Base-by-base conservation (phyloP, 2,113 vertebrate species). In the Forbesichthys papilliferus region DNA sequence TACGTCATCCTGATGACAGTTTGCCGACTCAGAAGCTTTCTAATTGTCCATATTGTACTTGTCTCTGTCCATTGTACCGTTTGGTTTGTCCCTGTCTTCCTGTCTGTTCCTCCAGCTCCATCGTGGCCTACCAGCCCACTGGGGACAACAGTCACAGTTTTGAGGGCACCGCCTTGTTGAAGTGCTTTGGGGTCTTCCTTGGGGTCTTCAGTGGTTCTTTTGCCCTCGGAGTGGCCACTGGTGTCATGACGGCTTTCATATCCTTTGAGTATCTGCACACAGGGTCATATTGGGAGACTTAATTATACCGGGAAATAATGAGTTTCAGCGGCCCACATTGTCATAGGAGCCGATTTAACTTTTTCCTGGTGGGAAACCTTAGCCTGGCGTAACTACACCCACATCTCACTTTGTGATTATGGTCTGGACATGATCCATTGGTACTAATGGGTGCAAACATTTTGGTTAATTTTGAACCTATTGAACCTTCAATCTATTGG, bases 171-270 rank as follows among this genome's bases (percentile, higher is more conserved):
- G 98, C 98, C 0, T 91, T 98, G 95, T 91, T 99, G 75, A 96
- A 96, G 69, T 98, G 95, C 33, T 95, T 99, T 0, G 95, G 97
- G 11, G 91, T 98, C 69, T 99, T 99, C 87, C 89, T 99, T 63
- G 96, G 95, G 0, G 95, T 98, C 82, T 98, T 99, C 88, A 98
- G 96, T 73, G 98, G 96, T 14, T 98, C 98, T 42, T 98, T 99
- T 56, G 94, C 94, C 2, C 95, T 99, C 70, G 97, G 98, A 46
- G 95, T 96, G 55, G 95, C 93, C 64, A 97, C 97, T 1, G 98
- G 96, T 75, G 93, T 99, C 73, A 92, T 99, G 88, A 99, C 97
- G 0, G 95, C 97, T 77, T 88, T 99, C 87, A 99, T 99, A 98
- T 98, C 96, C 95, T 97, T 93, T 49, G 5, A 73, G 27, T 27